Evolutionary conservation across 2,113 vertebrate species (phyloP).

Genomic region (Clarias macrocephalus): DNA sequence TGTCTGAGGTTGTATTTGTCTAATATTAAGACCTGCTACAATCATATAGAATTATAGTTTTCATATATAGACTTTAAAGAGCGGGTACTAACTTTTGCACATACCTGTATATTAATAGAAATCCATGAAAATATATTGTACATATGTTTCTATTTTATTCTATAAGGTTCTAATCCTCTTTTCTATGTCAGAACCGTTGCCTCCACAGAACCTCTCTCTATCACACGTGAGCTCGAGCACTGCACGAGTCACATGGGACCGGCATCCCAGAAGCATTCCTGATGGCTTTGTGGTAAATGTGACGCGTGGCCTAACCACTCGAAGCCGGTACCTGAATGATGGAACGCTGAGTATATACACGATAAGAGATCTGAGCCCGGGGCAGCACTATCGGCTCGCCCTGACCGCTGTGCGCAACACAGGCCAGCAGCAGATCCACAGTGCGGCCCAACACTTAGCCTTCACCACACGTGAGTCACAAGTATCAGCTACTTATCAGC

Average conservation of each 20-base stretch:
- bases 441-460: conserved; percentile 79
- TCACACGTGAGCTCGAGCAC: conserved; percentile 79
- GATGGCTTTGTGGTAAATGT: conserved; percentile 93
- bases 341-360: conserved; percentile 81
- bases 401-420: conserved; percentile 80
- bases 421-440: conserved; percentile 81
- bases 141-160: neutral
- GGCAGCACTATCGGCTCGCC: conserved; percentile 81
- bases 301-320: conserved; percentile 82
- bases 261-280: conserved; percentile 59
- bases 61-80: no score
- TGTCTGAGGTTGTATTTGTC: no score
- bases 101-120: neutral
- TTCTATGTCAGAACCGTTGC: conserved; percentile 79
- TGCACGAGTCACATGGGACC: conserved; percentile 83
- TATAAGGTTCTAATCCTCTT: neutral
- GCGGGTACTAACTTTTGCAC: no score
- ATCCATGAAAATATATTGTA: neutral
- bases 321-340: conserved; percentile 88
- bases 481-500: no score
- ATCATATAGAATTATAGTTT: no score
- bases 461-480: conserved; percentile 84
- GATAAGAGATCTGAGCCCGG: conserved; percentile 81
- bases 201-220: conserved; percentile 86
- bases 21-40: no score